Evolutionary conservation across 2,113 vertebrate species (phyloP), one percentile per base, ranked within the genome.

Genomic region (Nesoenas mayeri): DNA sequence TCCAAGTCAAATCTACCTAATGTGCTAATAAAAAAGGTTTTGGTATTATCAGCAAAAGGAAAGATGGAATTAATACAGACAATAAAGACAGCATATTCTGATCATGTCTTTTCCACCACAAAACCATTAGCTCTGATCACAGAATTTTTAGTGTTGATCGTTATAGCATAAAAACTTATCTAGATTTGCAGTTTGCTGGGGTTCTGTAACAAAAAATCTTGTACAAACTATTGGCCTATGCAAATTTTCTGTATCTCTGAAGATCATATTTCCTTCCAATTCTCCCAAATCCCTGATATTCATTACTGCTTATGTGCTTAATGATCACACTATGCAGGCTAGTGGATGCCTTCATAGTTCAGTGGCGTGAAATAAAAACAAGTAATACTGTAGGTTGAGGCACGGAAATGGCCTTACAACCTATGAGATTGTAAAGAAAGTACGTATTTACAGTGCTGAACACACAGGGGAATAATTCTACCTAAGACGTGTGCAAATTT

Each of bases 21-120:
- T 96, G 74, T 91, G 48, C 61, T 88, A 85, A 72, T 32, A 79
- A 85, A 91, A 73, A 51, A 83, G 40, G 36, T 31, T 92, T 95
- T 65, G 65, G 22, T 42, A 36, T 62, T 75, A 79, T 70, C 58
- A 93, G 40, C 36, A 82, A 91, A 85, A 15, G 34, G 54, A 58
- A 89, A 62, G 38, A 88, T 62, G 53, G 58, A 74, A 58, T 88
- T 80, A 88, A 54, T 66, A 47, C 4, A 70, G 54, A 61, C 38
- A 88, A 95, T 62, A 79, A 89, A 96, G 61, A 36, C 4, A n/a
- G 47, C 4, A 6, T 82, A 93, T 95, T 92, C 84, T 91, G 29
- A 87, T 92, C 66, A 54, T 77, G 78, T 20, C 34, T 73, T 50
- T 88, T n/a, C 29, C 29, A 84, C 29, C 67, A 66, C 31, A 36